Evolutionary conservation across 2,113 vertebrate species (phyloP).

Genomic region (Dasyornis broadbenti): DNA sequence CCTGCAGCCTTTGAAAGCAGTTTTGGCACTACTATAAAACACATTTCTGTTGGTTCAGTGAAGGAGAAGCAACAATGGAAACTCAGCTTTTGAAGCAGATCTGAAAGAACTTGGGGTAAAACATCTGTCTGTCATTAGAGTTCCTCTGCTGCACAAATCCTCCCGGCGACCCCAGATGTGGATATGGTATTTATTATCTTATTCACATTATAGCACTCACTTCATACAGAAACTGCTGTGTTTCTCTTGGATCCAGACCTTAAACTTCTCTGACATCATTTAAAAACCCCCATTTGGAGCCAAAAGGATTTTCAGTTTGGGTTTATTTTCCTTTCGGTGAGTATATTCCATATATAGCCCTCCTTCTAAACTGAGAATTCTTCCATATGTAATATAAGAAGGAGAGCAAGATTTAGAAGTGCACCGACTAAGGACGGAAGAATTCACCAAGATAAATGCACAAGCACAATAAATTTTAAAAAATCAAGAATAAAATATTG

Average conservation of each 20-base stretch:
- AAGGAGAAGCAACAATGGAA: not conserved
- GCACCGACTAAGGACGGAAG: not conserved
- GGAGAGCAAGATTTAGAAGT: not conserved
- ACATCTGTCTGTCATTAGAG: slow-evolving; percentile 3
- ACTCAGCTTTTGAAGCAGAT: not conserved
- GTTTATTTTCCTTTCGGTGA: slow-evolving; percentile 29
- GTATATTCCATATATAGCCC: slow-evolving; percentile 10
- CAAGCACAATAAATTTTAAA: not conserved
- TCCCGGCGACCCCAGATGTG: not conserved
- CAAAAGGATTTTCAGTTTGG: not conserved
- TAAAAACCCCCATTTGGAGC: not conserved
- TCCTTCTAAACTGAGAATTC: not conserved
- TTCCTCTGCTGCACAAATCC: not conserved
- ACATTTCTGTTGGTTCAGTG: not conserved
- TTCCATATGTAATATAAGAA: not conserved
- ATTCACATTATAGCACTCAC: not conserved
- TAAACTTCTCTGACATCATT: not conserved
- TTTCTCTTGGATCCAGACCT: slow-evolving; percentile 6
- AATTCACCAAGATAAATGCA: not conserved
- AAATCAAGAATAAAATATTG: not conserved
- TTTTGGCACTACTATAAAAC: not conserved
- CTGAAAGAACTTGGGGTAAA: not conserved
- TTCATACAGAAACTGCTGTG: not conserved
- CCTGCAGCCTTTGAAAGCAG: not conserved
- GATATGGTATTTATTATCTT: not conserved